Evolutionary conservation across 2,113 vertebrate genomes (phyloP).

Genomic region (Phyllostomus hastatus): DNA sequence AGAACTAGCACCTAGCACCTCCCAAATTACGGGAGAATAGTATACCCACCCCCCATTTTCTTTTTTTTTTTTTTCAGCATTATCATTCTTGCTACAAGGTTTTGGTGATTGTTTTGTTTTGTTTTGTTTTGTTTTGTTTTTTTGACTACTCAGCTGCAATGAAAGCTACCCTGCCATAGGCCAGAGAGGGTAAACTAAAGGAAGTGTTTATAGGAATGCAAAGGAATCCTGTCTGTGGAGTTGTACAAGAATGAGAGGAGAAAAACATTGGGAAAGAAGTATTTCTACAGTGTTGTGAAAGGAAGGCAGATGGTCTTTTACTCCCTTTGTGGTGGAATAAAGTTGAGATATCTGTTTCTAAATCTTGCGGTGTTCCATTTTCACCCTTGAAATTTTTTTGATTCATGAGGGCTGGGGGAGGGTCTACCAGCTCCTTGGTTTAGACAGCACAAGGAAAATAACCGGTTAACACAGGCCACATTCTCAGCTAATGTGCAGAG

Average conservation of each 20-base stretch:
- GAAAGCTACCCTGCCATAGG: neutral
- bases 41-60: neutral
- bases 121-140: too few species aligned
- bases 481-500: neutral
- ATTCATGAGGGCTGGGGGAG: neutral
- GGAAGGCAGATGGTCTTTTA: constrained; percentile 6
- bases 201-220: neutral
- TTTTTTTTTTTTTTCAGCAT: neutral
- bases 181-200: neutral
- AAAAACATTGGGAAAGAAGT: neutral
- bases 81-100: neutral
- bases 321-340: neutral
- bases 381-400: neutral
- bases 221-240: neutral
- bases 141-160: neutral
- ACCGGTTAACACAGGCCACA: neutral
- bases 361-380: neutral
- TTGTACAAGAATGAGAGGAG: neutral
- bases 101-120: too few species aligned
- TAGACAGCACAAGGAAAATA: neutral
- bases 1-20: neutral
- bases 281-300: neutral
- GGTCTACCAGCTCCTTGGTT: neutral
- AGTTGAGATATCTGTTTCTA: constrained; percentile 3
- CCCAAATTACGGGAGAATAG: neutral